Evolutionary conservation across 2,888 invertebrate genomes (phyloP).

Genomic region (Capitulum mitella): DNA sequence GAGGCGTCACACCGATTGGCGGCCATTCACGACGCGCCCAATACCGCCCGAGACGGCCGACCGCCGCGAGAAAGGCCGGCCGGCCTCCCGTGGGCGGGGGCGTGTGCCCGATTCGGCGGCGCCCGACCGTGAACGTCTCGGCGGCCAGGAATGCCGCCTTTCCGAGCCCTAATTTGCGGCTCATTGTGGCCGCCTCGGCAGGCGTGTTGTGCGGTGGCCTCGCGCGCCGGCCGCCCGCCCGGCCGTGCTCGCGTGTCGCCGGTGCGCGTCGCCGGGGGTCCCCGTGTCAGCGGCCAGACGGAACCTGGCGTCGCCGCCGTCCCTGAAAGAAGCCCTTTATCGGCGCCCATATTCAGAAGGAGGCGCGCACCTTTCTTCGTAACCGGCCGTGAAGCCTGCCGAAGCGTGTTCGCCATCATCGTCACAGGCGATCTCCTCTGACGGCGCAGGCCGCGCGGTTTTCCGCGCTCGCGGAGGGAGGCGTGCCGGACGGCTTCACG

Average conservation of each 20-base stretch:
- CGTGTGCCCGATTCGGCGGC: conserved; percentile 16
- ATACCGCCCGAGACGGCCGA: too few relatives aligned
- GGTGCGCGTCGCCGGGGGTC: conserved; percentile 1
- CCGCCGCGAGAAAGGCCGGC: not conserved
- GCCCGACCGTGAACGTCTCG: not conserved
- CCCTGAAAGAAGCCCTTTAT: conserved; percentile 8
- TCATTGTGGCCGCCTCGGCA: conserved; percentile 1
- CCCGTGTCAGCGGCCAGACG: not conserved
- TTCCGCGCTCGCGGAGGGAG: too few relatives aligned
- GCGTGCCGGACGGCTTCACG: too few relatives aligned
- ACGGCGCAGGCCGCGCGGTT: too few relatives aligned
- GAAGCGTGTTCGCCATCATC: not conserved
- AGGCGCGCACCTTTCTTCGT: not conserved
- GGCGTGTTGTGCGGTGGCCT: not conserved
- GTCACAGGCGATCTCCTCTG: not conserved
- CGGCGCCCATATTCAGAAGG: not conserved
- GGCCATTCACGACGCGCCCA: too few relatives aligned
- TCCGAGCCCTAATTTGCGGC: not conserved
- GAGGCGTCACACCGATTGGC: too few relatives aligned
- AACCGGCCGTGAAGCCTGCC: not conserved
- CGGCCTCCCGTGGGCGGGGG: not conserved
- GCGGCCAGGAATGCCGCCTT: not conserved
- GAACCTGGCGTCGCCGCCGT: not conserved
- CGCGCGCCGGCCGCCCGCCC: not conserved
- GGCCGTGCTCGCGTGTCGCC: not conserved